These are phyloP conservation scores for Cercopithecus hamlyni DNA, from an alignment of 2,797 vertebrate genomes.

Conservation along the genomic window DNA sequence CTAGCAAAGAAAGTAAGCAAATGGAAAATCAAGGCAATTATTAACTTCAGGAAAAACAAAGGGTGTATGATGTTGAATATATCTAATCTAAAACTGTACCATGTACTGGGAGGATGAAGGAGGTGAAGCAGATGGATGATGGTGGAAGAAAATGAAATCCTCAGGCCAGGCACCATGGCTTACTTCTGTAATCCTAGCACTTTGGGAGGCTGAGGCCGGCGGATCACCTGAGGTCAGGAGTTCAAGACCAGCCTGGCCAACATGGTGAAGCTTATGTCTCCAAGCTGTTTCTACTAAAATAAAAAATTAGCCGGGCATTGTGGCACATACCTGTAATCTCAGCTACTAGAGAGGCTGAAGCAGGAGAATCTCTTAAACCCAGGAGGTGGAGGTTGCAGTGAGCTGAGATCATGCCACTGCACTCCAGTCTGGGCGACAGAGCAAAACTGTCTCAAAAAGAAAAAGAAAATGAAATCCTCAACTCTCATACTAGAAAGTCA, in stretches of 20 bases:
- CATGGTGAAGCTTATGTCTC: neutral
- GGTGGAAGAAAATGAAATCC: neutral
- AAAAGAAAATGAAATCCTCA: conserved; percentile 4
- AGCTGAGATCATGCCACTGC: neutral
- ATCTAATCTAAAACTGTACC: neutral
- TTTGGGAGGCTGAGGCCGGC: neutral
- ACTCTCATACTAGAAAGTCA: neutral
- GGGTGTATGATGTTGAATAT: neutral
- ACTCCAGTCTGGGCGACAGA: neutral
- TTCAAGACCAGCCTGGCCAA: neutral
- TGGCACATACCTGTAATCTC: neutral
- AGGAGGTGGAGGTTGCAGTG: neutral
- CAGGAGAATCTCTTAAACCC: neutral
- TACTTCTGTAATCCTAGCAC: neutral
- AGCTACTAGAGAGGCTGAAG: neutral
- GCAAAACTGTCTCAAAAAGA: neutral
- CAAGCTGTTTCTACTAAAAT: neutral
- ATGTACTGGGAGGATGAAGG: neutral
- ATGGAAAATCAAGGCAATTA: conserved; percentile 2
- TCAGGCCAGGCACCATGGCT: neutral
- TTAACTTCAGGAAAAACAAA: neutral
- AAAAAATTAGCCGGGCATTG: neutral
- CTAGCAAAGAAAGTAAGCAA: neutral
- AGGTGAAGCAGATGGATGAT: neutral
- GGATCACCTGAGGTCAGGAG: neutral